A percentile compares a stretch with the other conserved stretches of the same genome.
Evolutionary conservation across 1,140 invertebrate species (phyloP).

Genomic region (Listronotus bonariensis): DNA sequence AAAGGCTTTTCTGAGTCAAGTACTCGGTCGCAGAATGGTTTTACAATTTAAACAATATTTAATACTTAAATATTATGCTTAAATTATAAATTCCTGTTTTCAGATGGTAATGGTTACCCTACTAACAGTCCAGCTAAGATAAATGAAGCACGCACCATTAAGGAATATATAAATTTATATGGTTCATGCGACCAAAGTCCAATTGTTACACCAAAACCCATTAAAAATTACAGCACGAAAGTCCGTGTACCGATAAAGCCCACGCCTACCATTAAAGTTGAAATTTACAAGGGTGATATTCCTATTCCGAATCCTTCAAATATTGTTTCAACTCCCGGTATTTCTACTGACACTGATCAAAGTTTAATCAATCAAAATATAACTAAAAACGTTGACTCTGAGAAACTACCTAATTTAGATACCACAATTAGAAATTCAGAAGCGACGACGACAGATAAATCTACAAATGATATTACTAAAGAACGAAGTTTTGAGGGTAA

Average conservation of each 20-base stretch:
- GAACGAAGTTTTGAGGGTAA: no score
- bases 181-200: slow-evolving; percentile 17
- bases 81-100: no score
- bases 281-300: slow-evolving; percentile 8
- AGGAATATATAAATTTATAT: slow-evolving; percentile 29
- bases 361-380: background rate
- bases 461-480: no score
- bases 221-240: background rate
- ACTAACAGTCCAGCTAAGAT: slow-evolving; percentile 1
- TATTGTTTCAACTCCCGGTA: background rate
- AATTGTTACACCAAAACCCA: slow-evolving; percentile 1
- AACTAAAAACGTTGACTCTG: background rate
- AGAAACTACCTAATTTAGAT: slow-evolving; percentile 11
- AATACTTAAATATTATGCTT: no score
- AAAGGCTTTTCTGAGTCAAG: background rate
- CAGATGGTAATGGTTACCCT: background rate
- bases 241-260: slow-evolving; percentile 3
- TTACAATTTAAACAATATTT: no score
- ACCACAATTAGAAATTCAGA: no score
- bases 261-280: slow-evolving; percentile 25
- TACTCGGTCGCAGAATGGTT: background rate
- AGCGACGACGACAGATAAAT: no score
- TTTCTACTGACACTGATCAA: background rate
- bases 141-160: slow-evolving; percentile 25
- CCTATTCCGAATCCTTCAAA: background rate